A percentile compares a stretch with the other conserved stretches of the same genome.
Conservation (phyloP, 2,888 invertebrate genomes). For the Ophioninae sp. region DNA sequence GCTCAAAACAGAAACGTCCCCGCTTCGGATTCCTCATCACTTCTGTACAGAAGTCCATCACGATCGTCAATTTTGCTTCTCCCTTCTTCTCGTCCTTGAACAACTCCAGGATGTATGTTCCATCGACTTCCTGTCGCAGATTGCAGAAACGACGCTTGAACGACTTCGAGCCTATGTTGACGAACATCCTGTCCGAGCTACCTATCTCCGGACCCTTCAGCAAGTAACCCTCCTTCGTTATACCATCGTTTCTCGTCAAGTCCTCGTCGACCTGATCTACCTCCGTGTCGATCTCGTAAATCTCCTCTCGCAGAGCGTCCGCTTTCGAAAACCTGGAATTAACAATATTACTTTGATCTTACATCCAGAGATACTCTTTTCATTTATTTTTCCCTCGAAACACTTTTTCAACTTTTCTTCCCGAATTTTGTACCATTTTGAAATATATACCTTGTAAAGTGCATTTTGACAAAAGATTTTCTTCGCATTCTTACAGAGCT, state of each 20-base stretch:
- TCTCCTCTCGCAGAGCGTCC: constrained; percentile 88
- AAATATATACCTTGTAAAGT: no score
- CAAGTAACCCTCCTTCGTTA: constrained; percentile 94
- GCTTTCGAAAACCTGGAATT: constrained; percentile 78
- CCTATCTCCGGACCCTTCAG: constrained; percentile 96
- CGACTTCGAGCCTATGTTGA: constrained; percentile 94
- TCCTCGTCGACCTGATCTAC: constrained; percentile 90
- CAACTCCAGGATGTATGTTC: constrained; percentile 94
- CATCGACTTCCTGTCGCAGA: constrained; percentile 94
- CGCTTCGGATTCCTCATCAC: constrained; percentile 94
- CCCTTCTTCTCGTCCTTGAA: constrained; percentile 96
- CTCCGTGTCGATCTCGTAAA: constrained; percentile 95
- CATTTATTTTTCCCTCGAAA: not conserved
- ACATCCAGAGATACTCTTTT: not conserved
- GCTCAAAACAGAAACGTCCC: constrained; percentile 92
- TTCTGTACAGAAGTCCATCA: constrained; percentile 96
- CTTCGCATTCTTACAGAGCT: no score
- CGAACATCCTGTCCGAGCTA: constrained; percentile 94
- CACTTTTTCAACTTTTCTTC: not conserved
- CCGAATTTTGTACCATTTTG: no score
- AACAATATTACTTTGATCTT: not conserved
- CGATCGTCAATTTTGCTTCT: constrained; percentile 95
- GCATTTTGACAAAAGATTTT: no score
- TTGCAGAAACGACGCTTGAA: constrained; percentile 95
- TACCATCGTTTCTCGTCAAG: constrained; percentile 86